Base-by-base conservation (phyloP, 2,113 vertebrate species). In the human region DNA sequence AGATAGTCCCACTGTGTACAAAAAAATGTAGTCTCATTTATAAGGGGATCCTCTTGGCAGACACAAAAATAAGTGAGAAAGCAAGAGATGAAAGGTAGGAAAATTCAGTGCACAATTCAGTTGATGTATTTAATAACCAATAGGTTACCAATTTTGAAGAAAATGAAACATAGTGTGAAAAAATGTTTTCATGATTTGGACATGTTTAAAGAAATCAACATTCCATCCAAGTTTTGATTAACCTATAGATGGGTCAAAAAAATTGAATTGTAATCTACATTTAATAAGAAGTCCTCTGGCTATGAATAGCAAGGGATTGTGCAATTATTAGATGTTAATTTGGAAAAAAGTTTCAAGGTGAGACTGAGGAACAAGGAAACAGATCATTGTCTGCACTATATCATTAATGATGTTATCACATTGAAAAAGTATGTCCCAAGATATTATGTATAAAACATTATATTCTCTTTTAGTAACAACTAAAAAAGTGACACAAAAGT, bases 71-170 rank as follows among this genome's bases (percentile, higher is more conserved):
- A 79, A 96, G 73, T 57, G 97, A 87, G 30, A 96, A 73, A 73
- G 61, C 97, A 98, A 98, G 20, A 98, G 97, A 95, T 86, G 82
- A 94, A 98, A 82, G 84, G 98, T 95, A 97, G 98, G 81, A 96
- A 98, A 94, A 97, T 17, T n/a, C 55, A 97, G 92, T 81, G 57
- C 14, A 97, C 73, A 80, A 93, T 94, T 96, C 61, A 92, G 96
- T 79, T 97, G 94, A 97, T 95, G 95, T 96, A 98, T 94, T 98
- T 98, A 97, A 97, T 95, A 93, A 75, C 89, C 89, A 96, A 23
- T 38, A 97, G 85, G 75, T 66, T 94, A 61, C 70, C 79, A 89
- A 84, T 61, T 86, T 93, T 96, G 88, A 93, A 96, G 95, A 95
- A 75, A 93, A 84, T 82, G 50, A 32, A 95, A 97, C 64, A 70